Base-by-base conservation (phyloP, 2,113 vertebrate genomes). In the Vidua macroura region DNA sequence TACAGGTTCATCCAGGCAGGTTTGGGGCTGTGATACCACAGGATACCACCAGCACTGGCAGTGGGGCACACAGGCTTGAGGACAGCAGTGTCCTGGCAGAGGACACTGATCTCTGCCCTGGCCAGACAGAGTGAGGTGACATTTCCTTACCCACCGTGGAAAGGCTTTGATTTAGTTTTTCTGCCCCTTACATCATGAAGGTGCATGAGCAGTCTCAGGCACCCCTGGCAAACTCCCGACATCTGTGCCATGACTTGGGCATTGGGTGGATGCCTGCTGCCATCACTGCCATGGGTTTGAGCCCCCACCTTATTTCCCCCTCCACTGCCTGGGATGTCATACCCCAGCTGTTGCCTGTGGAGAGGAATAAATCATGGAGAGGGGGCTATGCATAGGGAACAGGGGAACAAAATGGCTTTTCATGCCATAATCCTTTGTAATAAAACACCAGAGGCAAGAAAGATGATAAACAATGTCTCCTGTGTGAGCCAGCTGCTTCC, bases 401-500 rank as follows among this genome's bases (percentile, higher is more conserved):
- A 59, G 21, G 13, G 64, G 53, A 95, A 96, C 94, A 96, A 94
- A 90, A 96, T 87, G 62, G 46, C 94, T 97, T 95, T 95, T 97
- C 86, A 94, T 89, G 78, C 74, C 63, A 69, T 95, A 96, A 93
- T 92, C 94, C 84, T 91, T 92, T 91, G 90, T 91, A 94, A 95
- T 84, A 85, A 95, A 90, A 95, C 82, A 91, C 87, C 30, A 63
- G 73, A n/a, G 58, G 46, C 85, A 60, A 60, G 46, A 64, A 80
- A 67, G 75, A 79, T 4, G 35, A 55, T 73, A 51, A 92, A 95
- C 93, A 96, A 93, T 83, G 89, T 94, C 78, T 95, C 59, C 91
- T 95, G 60, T 94, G 95, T 93, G 55, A 96, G 67, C 37, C 96
- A 96, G 93, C 95, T 95, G 95, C 93, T 94, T 91, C 92, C 92